Evolutionary conservation across 37 sponge, comb jelly and placozoan species (phyloP), one percentile per base, ranked within the genome.

Genomic region (Cladorhizidae sp.): DNA sequence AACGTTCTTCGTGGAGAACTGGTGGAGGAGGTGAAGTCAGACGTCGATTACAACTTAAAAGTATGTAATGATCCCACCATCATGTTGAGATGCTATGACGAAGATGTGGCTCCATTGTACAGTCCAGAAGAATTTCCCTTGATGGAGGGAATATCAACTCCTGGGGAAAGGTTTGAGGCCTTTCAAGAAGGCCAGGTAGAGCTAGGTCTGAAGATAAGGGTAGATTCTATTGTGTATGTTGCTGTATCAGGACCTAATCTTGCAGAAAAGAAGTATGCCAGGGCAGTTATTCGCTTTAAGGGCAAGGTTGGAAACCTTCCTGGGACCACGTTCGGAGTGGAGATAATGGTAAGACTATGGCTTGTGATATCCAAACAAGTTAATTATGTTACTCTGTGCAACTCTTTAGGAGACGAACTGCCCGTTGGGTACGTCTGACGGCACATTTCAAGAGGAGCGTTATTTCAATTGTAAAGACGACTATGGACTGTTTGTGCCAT

Each of bases 251-350:
- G 56, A 56, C 36, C 28, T 23, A 72, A 39, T 50, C 50, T 72
- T 62, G 40, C 9, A 26, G 0, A 36, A 3, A 62, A n/a, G 8
- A 1, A 65, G 23, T 63, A 43, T 1, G 40, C 54, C 32, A 26
- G 17, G 58, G 90, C 85, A 49, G 36, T 45, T 9, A 57, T 90
- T 21, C 45, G 73, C 18, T 85, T 71, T 56, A 18, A 55, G 75
- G 90, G 90, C 57, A 22, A 22, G 26, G 41, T 85, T 33, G 32
- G 28, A 58, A 51, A 40, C 14, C n/a, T 37, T 15, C 51, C 70
- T 0, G 92, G 92, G 9, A 84, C 40, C 0, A 39, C 26, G 28
- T 92, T 92, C 88, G 92, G 92, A 71, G 84, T 92, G 29, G 92
- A 92, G 58, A 72, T 92, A 21, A 54, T 58, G 67, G 92, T 91